Percentiles rank a stretch among this genome's conserved stretches.
Evolutionary conservation across 2,888 invertebrate genomes (phyloP).

Genomic region (Spicauda simplicius): DNA sequence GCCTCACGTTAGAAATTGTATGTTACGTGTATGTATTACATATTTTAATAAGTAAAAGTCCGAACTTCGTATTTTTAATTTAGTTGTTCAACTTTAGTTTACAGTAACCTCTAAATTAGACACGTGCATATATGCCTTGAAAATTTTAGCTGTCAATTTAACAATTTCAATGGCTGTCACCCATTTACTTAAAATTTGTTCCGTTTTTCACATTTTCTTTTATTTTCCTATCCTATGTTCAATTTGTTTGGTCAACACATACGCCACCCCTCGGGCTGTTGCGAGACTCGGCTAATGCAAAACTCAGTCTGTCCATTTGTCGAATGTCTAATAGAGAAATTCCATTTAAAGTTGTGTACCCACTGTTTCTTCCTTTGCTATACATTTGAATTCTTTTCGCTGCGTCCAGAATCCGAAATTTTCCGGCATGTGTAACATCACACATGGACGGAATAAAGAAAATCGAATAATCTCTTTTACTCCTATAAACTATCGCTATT

Average conservation of each 20-base stretch:
- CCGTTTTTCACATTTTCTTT: slow-evolving; percentile 18
- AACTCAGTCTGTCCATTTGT: slow-evolving; percentile 64
- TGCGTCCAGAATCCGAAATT: too few species aligned
- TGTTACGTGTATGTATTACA: too few species aligned
- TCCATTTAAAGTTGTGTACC: slow-evolving; percentile 60
- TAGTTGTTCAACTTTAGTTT: too few species aligned
- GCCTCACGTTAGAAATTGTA: too few species aligned
- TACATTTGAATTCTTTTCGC: neutral
- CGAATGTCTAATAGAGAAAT: slow-evolving; percentile 65
- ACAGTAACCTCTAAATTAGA: too few species aligned
- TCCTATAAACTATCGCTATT: too few species aligned
- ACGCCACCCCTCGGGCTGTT: slow-evolving; percentile 58
- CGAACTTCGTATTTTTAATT: too few species aligned
- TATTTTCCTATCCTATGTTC: slow-evolving; percentile 22
- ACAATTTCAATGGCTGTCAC: too few species aligned
- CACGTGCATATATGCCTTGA: too few species aligned
- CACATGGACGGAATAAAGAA: neutral
- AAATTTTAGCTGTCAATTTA: too few species aligned
- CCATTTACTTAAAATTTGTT: neutral
- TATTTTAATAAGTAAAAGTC: too few species aligned
- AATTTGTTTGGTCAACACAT: slow-evolving; percentile 54
- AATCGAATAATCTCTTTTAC: neutral
- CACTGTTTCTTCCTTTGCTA: neutral
- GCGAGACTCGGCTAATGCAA: slow-evolving; percentile 64
- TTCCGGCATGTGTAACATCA: too few species aligned